Base-by-base conservation (phyloP, 1,140 invertebrate species). In the Dendroctonus valens region DNA sequence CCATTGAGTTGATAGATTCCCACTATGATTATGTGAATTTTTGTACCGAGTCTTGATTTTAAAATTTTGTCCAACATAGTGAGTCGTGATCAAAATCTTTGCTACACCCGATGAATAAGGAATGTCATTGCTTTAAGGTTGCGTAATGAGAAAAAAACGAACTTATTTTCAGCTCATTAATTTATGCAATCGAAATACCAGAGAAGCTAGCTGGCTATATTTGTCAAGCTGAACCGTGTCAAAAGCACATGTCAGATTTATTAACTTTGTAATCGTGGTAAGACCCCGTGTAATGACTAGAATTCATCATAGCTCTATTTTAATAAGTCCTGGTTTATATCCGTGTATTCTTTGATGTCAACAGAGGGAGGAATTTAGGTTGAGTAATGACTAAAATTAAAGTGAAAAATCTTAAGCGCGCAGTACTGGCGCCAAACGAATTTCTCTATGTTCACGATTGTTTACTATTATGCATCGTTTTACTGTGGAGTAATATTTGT, bases 221-320 rank as follows among this genome's bases (percentile, higher is more conserved):
- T 52, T 52, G 50, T 52, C 50, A n/a, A 52, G 50, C 50, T n/a
- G 14, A 48, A 48, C 14, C 11, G 46, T 48, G 46, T 48, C 46
- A 48, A 48, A 12, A 12, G 50, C 50, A 52, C 46, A 52, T 14
- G 50, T 52, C 37, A 52, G 50, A 52, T 52, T 26, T 55, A 11
- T 51, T 40, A 7, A 40, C 9, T 55, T 55, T 55, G 38, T 37
- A 55, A 55, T 55, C 26, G 11, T 26, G 26, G 26, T 41, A 55
- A 39, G 53, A 55, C 9, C 8, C 53, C 39, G 53, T 39, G 14
- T 55, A 55, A 55, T 41, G 53, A 26, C 53, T 40, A 55, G 53
- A 55, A 55, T 55, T 40, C 53, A 55, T 55, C 53, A 55, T 55
- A 55, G 53, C 53, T 55, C 53, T 55, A 55, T 55, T 55, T 55